phyloP scores from a whole-genome alignment of 2,888 invertebrate genomes.

The Rhagonycha fulva region DNA sequence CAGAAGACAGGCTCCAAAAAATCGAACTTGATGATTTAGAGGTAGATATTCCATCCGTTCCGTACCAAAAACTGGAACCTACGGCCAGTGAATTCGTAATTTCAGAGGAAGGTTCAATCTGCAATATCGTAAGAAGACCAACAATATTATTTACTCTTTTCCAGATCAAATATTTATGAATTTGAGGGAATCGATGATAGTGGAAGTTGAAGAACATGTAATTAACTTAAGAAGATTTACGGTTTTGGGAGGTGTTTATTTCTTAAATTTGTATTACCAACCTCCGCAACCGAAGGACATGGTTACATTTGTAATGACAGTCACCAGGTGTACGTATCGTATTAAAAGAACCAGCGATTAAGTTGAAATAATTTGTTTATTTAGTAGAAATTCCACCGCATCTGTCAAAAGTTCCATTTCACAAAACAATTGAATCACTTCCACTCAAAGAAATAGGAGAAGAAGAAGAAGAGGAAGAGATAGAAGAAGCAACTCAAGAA shows the following conservation, averaged over 20 bases:
- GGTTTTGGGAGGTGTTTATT: constrained; percentile 77
- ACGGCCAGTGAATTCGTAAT: constrained; percentile 42
- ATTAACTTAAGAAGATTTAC: constrained; percentile 76
- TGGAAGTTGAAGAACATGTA: constrained; percentile 60
- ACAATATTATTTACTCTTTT: neutral
- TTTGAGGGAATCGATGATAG: constrained; percentile 52
- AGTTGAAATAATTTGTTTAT: neutral
- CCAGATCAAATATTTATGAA: constrained; percentile 19
- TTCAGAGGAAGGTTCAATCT: constrained; percentile 31
- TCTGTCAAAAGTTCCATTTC: neutral
- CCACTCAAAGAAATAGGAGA: neutral
- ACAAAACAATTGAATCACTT: neutral
- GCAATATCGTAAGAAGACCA: neutral
- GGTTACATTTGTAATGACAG: neutral
- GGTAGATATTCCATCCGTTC: constrained; percentile 46
- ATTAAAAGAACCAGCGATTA: neutral
- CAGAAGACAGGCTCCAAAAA: constrained; percentile 24
- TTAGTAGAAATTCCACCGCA: neutral
- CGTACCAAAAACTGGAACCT: constrained; percentile 46
- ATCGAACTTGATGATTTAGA: constrained; percentile 32
- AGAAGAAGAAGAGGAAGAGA: neutral
- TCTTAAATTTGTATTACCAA: constrained; percentile 72
- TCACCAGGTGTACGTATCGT: neutral
- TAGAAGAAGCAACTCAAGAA: neutral
- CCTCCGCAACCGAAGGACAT: constrained; percentile 71